A percentile compares a stretch with the other conserved stretches of the same genome.
These are phyloP conservation scores for Acanthurus lineatus DNA, from an alignment of 2,797 vertebrate genomes.

Conservation along the genomic window DNA sequence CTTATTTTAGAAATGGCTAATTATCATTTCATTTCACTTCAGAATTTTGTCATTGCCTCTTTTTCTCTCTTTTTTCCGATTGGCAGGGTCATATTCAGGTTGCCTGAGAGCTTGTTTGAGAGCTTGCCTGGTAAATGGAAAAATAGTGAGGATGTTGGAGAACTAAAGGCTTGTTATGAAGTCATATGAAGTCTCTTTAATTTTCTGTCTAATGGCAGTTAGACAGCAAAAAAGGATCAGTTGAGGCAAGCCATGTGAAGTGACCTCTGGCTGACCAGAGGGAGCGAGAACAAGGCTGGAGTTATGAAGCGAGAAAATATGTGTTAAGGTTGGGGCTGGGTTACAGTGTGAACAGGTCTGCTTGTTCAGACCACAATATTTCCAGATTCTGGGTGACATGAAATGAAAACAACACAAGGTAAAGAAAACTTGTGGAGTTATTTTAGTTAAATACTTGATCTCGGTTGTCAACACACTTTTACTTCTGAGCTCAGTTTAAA, in stretches of 20 bases:
- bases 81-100: slow-evolving; percentile 85
- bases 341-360: slow-evolving; percentile 58
- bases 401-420: slow-evolving; percentile 63
- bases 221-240: slow-evolving; percentile 68
- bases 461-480: slow-evolving; percentile 23
- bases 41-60: slow-evolving; percentile 85
- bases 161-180: slow-evolving; percentile 50
- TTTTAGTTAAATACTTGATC: slow-evolving; percentile 26
- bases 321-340: slow-evolving; percentile 51
- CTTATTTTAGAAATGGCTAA: slow-evolving; percentile 89
- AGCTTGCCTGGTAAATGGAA: slow-evolving; percentile 71
- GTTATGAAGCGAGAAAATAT: slow-evolving; percentile 71
- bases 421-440: slow-evolving; percentile 17
- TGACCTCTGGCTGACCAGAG: slow-evolving; percentile 81
- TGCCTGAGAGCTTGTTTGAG: slow-evolving; percentile 77
- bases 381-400: slow-evolving; percentile 68
- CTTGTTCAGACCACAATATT: slow-evolving; percentile 73
- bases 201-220: slow-evolving; percentile 71
- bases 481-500: slow-evolving; percentile 4
- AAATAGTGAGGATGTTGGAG: slow-evolving; percentile 38
- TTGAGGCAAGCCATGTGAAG: slow-evolving; percentile 58
- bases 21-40: slow-evolving; percentile 92
- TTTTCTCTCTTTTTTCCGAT: slow-evolving; percentile 70
- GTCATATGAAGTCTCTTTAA: slow-evolving; percentile 56
- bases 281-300: slow-evolving; percentile 76